A percentile compares a stretch with the other conserved stretches of the same genome.
These are phyloP conservation scores for Anas georgica DNA, from an alignment of 2,797 vertebrate genomes.

Conservation along the genomic window DNA sequence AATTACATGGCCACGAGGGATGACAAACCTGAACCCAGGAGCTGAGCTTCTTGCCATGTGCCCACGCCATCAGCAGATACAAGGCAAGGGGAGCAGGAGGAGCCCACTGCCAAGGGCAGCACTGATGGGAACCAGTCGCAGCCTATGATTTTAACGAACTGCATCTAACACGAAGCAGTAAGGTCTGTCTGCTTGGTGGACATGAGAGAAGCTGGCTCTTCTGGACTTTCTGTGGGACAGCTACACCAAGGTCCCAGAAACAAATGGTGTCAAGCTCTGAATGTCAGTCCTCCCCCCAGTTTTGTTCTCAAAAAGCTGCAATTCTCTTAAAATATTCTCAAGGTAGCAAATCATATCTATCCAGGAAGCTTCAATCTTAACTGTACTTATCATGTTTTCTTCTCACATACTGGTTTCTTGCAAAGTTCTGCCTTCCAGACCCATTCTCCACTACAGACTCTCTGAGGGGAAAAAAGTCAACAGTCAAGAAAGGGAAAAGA, in stretches of 20 bases:
- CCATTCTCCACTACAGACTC: neutral
- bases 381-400: neutral
- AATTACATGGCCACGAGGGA: fast-evolving
- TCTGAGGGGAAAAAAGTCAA: neutral
- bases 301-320: neutral
- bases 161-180: neutral
- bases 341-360: neutral
- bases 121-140: neutral
- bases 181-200: neutral
- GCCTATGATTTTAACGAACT: neutral
- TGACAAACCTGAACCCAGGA: neutral
- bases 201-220: neutral
- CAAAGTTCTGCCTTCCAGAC: neutral
- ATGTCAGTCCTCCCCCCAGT: neutral
- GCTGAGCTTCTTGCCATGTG: neutral
- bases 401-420: neutral
- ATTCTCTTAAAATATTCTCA: neutral
- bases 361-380: neutral
- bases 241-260: neutral
- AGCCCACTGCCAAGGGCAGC: fast-evolving
- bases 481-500: neutral
- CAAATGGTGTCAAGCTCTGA: neutral
- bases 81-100: neutral
- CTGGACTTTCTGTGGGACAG: neutral
- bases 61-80: fast-evolving